Evolutionary conservation across 1,140 invertebrate species (phyloP), one percentile per base, ranked within the genome.

Genomic region (Drosophila serrata): DNA sequence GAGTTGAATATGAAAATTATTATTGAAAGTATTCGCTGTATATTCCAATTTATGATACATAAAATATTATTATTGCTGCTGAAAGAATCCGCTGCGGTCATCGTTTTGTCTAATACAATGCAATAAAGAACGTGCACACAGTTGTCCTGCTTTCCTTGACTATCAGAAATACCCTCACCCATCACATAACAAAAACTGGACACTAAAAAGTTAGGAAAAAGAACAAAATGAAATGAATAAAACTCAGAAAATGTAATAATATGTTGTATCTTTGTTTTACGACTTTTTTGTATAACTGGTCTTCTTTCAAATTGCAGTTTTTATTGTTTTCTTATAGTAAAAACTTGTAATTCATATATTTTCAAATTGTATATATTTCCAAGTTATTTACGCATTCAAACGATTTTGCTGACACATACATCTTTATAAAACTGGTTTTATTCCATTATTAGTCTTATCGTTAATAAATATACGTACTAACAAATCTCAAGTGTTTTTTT

Each of bases 21-120:
- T 68, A 65, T 87, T 82, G 43, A 79, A 87, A 88, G 77, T 82
- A 88, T 88, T 88, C 81, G 65, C 76, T 81, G 65, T 88, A 88
- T 90, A 88, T 88, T 88, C 84, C 85, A 88, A 84, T 88, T 81
- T 90, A 90, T 79, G 65, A 88, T 79, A 81, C 72, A 86, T 80
- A 72, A 72, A 72, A 76, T 77, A 69, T 68, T 70, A 78, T 79
- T 77, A 79, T 88, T 88, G 63, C 77, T 73, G 75, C 64, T 76
- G 58, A 68, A 73, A 56, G 45, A 64, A 63, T 76, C 68, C 68
- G 77, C 67, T 72, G 72, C 68, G 62, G 58, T 64, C 57, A 85
- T 84, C 61, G 63, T 77, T 74, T 74, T 68, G 46, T 75, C 63
- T 75, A 74, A 80, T 77, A 68, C 15, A 84, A 82, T 65, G 75